Evolutionary conservation across 2,888 invertebrate species (phyloP).

Genomic region (Sphaerophoria rueppellii): DNA sequence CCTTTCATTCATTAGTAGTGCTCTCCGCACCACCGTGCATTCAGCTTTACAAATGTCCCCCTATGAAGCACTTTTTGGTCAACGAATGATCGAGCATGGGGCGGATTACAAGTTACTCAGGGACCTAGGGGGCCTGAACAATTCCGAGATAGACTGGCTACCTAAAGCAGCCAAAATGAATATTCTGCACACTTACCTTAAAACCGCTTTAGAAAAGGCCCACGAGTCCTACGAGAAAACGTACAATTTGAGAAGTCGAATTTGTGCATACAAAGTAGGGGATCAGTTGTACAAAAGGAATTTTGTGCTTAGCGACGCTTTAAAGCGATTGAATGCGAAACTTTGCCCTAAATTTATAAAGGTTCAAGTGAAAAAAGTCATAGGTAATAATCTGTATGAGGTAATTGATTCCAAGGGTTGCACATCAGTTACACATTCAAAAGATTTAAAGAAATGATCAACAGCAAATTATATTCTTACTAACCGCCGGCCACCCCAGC

Average conservation of each 20-base stretch:
- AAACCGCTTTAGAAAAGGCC: not conserved
- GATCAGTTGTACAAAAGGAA: not conserved
- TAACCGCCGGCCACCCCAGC: not conserved
- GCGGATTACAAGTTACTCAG: not conserved
- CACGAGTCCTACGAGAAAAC: not conserved
- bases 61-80: not conserved
- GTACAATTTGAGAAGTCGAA: not conserved
- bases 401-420: not conserved
- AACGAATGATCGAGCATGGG: not conserved
- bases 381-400: not conserved
- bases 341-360: not conserved
- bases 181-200: not conserved
- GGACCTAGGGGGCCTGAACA: not conserved
- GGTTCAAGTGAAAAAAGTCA: not conserved
- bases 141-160: not conserved
- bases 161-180: conserved; percentile 1
- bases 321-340: not conserved
- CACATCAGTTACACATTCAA: not conserved
- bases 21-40: not conserved
- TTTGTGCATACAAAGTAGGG: not conserved
- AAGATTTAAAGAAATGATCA: not conserved
- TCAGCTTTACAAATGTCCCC: not conserved
- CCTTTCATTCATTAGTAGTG: not conserved
- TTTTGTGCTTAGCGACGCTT: not conserved
- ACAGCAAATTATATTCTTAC: not conserved